Base-by-base conservation (phyloP, 64 coral and sea anemone species). In the Montipora capricornis region DNA sequence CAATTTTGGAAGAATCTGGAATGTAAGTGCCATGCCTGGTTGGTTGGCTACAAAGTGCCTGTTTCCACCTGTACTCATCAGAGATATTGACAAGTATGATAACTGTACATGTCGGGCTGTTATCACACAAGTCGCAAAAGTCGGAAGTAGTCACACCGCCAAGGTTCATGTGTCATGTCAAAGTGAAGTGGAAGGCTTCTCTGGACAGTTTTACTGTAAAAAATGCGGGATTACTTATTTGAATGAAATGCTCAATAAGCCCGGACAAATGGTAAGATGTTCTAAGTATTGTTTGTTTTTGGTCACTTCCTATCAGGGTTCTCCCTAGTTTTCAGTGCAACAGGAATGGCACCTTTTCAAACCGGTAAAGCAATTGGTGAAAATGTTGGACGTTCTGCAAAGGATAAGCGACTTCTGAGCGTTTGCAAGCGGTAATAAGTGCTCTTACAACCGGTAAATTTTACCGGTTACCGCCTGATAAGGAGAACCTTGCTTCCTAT, bases 41-140 rank as follows among this genome's bases (percentile, higher is more conserved):
- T 99, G 98, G 98, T 89, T 99, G 53, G 85, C 98, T 13, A 99
- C 92, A 24, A 96, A 84, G 49, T 96, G 47, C 49, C 76, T 99
- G 1, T 73, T 67, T 15, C 81, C 89, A n/a, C 47, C 85, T 19
- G 75, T 83, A 9, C 57, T 37, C 44, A 49, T 95, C n/a, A 16
- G 47, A 11, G 46, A 92, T 69, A 55, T 76, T 4, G 14, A 26
- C 16, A 69, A 89, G 4, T 76, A 74, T 80, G n/a, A 82, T 9
- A 82, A 93, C 55, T 94, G 89, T 83, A 83, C 90, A 2, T 77
- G 79, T 60, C 83, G 96, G 89, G 92, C 88, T 46, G 92, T 99
- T 8, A 60, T 99, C 78, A 87, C 83, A 19, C 74, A 90, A 79
- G 89, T 99, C 24, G 67, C 70, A 47, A 78, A 84, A 55, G 17